Percentiles rank a stretch among this genome's conserved stretches.
phyloP scores from a whole-genome alignment of 2,888 invertebrate genomes.

The Agapostemon virescens region DNA sequence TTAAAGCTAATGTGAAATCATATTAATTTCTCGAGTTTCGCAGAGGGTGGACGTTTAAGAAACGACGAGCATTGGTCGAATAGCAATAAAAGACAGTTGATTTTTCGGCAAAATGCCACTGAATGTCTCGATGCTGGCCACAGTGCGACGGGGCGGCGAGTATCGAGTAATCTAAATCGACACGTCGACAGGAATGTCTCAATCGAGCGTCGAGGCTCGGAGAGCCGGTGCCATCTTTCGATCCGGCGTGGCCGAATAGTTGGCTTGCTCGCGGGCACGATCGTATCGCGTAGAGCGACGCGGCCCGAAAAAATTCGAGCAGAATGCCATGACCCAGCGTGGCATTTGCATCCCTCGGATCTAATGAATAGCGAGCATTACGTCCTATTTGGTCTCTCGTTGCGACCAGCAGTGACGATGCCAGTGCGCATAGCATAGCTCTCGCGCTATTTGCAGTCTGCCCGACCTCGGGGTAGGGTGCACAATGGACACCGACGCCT shows the following conservation, averaged over 20 bases:
- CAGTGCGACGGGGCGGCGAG: neutral
- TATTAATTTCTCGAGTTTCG: too few relatives aligned
- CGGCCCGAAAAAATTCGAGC: constrained; percentile 65
- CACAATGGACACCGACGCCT: constrained; percentile 71
- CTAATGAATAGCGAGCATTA: constrained; percentile 76
- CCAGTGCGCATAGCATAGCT: constrained; percentile 73
- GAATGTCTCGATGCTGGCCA: too few relatives aligned
- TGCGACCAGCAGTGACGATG: constrained; percentile 71
- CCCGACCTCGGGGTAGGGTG: constrained; percentile 50
- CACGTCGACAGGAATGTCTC: constrained; percentile 28
- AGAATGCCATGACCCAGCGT: constrained; percentile 74
- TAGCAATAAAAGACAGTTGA: too few relatives aligned
- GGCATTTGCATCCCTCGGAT: constrained; percentile 75
- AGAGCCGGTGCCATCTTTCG: constrained; percentile 46
- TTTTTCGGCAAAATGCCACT: too few relatives aligned
- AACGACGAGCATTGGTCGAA: too few relatives aligned
- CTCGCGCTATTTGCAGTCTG: constrained; percentile 76
- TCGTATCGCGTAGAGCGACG: constrained; percentile 32
- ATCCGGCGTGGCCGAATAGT: constrained; percentile 57
- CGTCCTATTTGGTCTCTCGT: constrained; percentile 74
- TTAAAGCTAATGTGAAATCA: too few relatives aligned
- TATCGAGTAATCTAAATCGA: constrained; percentile 9
- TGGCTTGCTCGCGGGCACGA: constrained; percentile 51
- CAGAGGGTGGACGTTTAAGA: too few relatives aligned
- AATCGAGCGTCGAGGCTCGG: constrained; percentile 34